Conservation (phyloP, 2,888 invertebrate species). For the Bellardia bayeri region DNA sequence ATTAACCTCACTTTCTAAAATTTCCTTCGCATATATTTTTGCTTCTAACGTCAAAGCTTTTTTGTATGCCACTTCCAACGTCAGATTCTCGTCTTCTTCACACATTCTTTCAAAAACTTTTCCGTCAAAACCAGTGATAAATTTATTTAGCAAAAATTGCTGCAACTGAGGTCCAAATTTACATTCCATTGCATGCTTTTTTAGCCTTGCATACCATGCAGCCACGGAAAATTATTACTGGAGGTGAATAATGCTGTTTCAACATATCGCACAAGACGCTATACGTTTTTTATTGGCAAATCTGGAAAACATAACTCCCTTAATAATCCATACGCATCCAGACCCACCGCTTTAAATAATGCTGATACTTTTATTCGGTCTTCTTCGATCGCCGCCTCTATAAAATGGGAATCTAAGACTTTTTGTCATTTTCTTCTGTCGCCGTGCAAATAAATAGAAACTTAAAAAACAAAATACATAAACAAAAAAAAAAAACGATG, state of each 20-base stretch:
- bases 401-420: slow-evolving; percentile 23
- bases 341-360: slow-evolving; percentile 64
- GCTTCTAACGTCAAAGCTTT: too few relatives aligned
- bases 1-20: too few relatives aligned
- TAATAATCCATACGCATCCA: slow-evolving; percentile 67
- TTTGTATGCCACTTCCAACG: too few relatives aligned
- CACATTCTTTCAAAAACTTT: too few relatives aligned
- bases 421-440: too few relatives aligned
- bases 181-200: slow-evolving; percentile 53
- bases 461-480: too few relatives aligned
- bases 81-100: too few relatives aligned
- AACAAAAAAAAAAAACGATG: too few relatives aligned
- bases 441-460: too few relatives aligned
- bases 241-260: slow-evolving; percentile 54
- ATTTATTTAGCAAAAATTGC: too few relatives aligned
- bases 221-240: slow-evolving; percentile 47
- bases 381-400: slow-evolving; percentile 57
- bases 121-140: too few relatives aligned
- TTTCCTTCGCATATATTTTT: too few relatives aligned
- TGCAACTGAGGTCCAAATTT: slow-evolving; percentile 15
- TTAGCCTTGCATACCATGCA: slow-evolving; percentile 48
- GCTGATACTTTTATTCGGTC: slow-evolving; percentile 60
- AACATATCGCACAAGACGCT: slow-evolving; percentile 39
- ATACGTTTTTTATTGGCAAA: slow-evolving; percentile 49
- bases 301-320: slow-evolving; percentile 64